phyloP scores from a whole-genome alignment of 2,888 invertebrate genomes.

The Oligia strigilis region DNA sequence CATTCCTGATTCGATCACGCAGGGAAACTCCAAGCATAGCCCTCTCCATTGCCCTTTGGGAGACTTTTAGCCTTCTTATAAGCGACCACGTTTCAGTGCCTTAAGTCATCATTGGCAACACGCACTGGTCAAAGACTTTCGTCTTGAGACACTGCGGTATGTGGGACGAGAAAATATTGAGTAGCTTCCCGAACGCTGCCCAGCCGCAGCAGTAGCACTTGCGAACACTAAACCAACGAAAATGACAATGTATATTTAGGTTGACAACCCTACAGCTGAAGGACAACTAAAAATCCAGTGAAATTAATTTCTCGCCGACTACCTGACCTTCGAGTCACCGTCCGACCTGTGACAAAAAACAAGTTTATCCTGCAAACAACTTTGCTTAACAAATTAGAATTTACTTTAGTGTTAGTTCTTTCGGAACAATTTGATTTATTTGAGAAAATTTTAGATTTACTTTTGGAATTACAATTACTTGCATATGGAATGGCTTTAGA shows the following conservation, averaged over 20 bases:
- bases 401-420: slow-evolving; percentile 44
- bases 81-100: no score
- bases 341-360: slow-evolving; percentile 52
- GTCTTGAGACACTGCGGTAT: no score
- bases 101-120: no score
- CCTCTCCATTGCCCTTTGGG: no score
- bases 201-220: neutral
- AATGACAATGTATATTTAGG: neutral
- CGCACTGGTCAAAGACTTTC: no score
- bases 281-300: slow-evolving; percentile 27
- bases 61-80: no score
- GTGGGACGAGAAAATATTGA: no score
- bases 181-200: no score
- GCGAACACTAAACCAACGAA: neutral
- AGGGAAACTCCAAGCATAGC: no score
- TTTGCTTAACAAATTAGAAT: slow-evolving; percentile 59
- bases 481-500: slow-evolving; percentile 3
- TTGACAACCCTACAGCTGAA: slow-evolving; percentile 26
- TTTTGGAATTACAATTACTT: slow-evolving; percentile 24
- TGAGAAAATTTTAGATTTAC: slow-evolving; percentile 34
- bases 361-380: slow-evolving; percentile 50
- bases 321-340: slow-evolving; percentile 44
- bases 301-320: slow-evolving; percentile 54
- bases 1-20: no score
- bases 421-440: slow-evolving; percentile 46